A percentile compares a stretch with the other conserved stretches of the same genome.
Conservation (phyloP, 2,113 vertebrate species). For the Megaleporinus macrocephalus region DNA sequence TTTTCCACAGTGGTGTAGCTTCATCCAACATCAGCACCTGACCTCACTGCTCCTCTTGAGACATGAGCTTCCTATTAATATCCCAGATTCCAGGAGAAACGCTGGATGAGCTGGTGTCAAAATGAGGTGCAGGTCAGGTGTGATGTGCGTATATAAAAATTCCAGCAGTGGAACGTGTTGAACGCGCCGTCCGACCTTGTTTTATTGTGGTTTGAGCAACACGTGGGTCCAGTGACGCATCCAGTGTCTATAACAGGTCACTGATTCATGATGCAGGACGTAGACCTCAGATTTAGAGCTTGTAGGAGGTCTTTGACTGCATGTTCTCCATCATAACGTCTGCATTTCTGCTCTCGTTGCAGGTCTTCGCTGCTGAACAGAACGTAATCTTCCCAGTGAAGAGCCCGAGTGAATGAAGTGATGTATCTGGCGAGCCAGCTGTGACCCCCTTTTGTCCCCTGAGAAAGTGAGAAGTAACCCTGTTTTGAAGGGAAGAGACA, state of each 20-base stretch:
- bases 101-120: too few species aligned
- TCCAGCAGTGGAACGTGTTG: neutral
- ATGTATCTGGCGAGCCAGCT: constrained; percentile 26
- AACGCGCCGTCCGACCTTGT: neutral
- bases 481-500: constrained; percentile 67
- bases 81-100: too few species aligned
- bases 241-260: neutral
- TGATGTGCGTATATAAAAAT: neutral
- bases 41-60: too few species aligned
- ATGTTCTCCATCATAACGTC: neutral
- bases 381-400: constrained; percentile 72
- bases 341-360: constrained; percentile 29
- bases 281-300: neutral
- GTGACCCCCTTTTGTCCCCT: constrained; percentile 11
- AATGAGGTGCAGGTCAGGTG: neutral
- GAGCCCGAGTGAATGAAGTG: constrained; percentile 1
- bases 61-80: too few species aligned
- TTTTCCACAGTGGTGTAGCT: too few species aligned
- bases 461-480: constrained; percentile 65
- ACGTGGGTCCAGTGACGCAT: neutral
- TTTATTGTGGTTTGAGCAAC: neutral
- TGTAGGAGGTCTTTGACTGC: neutral
- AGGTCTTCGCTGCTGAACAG: constrained; percentile 89
- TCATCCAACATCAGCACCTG: too few species aligned
- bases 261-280: neutral